Conservation (phyloP, 2,113 vertebrate species). For the Atrichornis clamosus region DNA sequence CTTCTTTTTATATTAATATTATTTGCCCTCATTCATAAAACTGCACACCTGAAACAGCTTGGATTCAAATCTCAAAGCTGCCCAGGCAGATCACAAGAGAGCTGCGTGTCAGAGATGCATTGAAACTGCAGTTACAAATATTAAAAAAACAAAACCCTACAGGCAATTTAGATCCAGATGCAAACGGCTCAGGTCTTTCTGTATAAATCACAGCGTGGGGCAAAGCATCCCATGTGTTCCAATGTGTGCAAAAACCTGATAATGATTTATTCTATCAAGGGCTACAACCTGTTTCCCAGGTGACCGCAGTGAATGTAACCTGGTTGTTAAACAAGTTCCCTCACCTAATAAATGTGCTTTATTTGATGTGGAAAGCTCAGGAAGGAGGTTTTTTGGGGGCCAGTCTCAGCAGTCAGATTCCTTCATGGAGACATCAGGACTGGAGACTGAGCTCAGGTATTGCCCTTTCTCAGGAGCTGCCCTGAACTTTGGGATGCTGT, state of each 20-base stretch:
- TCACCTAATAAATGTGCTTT: constrained; percentile 46
- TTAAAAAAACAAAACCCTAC: neutral
- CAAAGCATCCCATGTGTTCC: constrained; percentile 32
- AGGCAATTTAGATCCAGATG: constrained; percentile 20
- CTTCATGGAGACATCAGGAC: neutral
- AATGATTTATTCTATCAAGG: constrained; percentile 28
- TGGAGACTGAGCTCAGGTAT: neutral
- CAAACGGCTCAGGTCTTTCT: neutral
- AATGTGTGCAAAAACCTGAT: constrained; percentile 7
- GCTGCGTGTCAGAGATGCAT: neutral
- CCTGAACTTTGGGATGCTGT: neutral
- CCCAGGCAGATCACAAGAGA: neutral
- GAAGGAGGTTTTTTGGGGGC: neutral
- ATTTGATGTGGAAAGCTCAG: neutral
- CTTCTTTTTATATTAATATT: neutral
- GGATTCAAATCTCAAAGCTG: neutral
- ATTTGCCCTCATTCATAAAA: neutral
- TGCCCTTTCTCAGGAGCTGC: neutral
- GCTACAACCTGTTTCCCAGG: constrained; percentile 39
- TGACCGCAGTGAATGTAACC: neutral
- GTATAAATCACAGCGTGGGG: neutral
- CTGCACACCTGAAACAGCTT: neutral
- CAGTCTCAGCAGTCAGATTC: neutral
- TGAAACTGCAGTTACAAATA: neutral
- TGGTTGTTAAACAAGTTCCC: constrained; percentile 39